These are phyloP conservation scores for Chloroceryle amazona DNA, from an alignment of 2,797 vertebrate genomes.

Conservation along the genomic window DNA sequence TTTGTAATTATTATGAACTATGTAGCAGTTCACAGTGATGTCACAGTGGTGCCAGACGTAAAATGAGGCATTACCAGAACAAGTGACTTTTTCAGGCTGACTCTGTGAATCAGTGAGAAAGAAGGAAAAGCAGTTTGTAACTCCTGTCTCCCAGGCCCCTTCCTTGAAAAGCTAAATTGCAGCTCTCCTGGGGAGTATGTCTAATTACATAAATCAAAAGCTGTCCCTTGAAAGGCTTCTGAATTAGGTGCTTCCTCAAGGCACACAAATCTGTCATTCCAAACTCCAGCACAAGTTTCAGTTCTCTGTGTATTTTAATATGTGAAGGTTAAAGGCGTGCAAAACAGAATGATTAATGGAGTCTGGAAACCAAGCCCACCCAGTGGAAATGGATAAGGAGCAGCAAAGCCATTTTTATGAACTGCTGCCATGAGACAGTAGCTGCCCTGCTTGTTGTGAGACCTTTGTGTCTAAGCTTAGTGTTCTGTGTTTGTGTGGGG, in stretches of 20 bases:
- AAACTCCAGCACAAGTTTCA: not conserved
- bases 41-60: not conserved
- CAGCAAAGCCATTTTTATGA: slow-evolving; percentile 10
- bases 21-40: not conserved
- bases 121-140: not conserved
- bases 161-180: not conserved
- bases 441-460: not conserved
- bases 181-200: not conserved
- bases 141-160: not conserved
- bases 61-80: not conserved
- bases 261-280: not conserved
- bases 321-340: slow-evolving; percentile 45
- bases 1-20: not conserved
- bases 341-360: slow-evolving; percentile 63
- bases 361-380: slow-evolving; percentile 49
- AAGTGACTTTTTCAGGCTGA: not conserved
- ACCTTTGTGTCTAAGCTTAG: not conserved
- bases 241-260: slow-evolving; percentile 32
- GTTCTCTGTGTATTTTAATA: not conserved
- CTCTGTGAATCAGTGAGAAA: not conserved
- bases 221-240: not conserved
- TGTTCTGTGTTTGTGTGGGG: not conserved
- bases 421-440: not conserved
- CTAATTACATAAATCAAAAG: slow-evolving; percentile 1
- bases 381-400: slow-evolving; percentile 28